Evolutionary conservation across 2,113 vertebrate genomes (phyloP), one percentile per base, ranked within the genome.

Genomic region (Suricata suricatta): DNA sequence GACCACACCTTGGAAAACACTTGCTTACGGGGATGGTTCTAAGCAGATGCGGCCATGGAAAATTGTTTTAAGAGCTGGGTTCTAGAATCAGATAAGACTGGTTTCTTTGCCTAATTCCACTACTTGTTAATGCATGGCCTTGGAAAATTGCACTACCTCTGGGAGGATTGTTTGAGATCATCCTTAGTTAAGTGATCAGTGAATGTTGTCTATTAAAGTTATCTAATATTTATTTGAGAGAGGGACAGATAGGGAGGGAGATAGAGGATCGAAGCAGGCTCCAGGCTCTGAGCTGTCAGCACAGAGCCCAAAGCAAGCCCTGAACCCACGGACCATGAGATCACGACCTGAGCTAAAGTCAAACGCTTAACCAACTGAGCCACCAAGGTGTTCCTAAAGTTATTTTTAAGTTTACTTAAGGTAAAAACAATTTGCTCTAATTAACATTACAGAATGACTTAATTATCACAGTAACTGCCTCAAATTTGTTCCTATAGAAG

Each of bases 401-500:
- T 71, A 80, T 85, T 93, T 79, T 71, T 64, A 87, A 79, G 47
- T 93, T 81, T 52, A 88, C n/a, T 87, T 87, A 82, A 57, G 33
- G 12, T 60, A 10, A 52, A 84, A 84, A 93, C 23, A 54, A 50
- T 63, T n/a, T 64, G 54, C n/a, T 52, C 21, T 71, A 85, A 86
- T 85, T 64, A 29, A 63, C 29, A 31, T 41, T 57, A 54, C 7
- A 90, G 1, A 69, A 14, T 77, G 19, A 96, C 47, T 96, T 29
- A 79, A 12, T 63, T n/a, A n/a, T 5, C 76, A 90, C 12, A 76
- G 79, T 35, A 69, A 54, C 71, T 85, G 47, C 19, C n/a, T 16
- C 33, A 69, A 71, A 27, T 15, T 90, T 84, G 33, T 38, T 68
- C 33, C 50, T 23, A 68, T 1, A 63, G 16, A 25, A 25, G 21